Evolutionary conservation across 2,888 invertebrate species (phyloP).

Genomic region (Dysmachus trigonus): DNA sequence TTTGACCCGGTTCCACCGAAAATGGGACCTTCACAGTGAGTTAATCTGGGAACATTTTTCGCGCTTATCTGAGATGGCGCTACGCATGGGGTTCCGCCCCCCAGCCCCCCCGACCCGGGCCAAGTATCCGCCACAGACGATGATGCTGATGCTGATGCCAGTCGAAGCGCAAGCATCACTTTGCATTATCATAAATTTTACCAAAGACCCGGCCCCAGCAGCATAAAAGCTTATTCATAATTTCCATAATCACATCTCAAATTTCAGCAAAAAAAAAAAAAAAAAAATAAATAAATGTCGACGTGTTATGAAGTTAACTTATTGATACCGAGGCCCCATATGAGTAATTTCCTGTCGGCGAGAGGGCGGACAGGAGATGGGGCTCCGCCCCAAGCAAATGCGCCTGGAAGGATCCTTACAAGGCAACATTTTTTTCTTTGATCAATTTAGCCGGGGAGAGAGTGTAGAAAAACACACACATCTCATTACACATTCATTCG

Average conservation of each 20-base stretch:
- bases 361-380: neutral
- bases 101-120: neutral
- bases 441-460: constrained; percentile 12
- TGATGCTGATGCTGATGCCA: neutral
- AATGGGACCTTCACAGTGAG: neutral
- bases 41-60: neutral
- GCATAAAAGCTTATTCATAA: constrained; percentile 24
- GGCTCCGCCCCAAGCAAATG: neutral
- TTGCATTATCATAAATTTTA: neutral
- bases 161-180: neutral
- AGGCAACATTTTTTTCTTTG: constrained; percentile 31
- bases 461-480: neutral
- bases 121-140: neutral
- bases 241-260: constrained; percentile 37
- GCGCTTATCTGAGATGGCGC: neutral
- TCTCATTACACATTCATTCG: constrained; percentile 23
- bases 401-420: neutral
- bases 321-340: neutral
- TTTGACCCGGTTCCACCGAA: neutral
- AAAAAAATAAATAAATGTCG: no score
- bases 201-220: neutral
- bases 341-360: neutral
- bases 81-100: neutral
- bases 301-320: constrained; percentile 25
- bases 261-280: constrained; percentile 4